Conservation (phyloP, 2,113 vertebrate genomes). For the Onychorhynchus coronatus region DNA sequence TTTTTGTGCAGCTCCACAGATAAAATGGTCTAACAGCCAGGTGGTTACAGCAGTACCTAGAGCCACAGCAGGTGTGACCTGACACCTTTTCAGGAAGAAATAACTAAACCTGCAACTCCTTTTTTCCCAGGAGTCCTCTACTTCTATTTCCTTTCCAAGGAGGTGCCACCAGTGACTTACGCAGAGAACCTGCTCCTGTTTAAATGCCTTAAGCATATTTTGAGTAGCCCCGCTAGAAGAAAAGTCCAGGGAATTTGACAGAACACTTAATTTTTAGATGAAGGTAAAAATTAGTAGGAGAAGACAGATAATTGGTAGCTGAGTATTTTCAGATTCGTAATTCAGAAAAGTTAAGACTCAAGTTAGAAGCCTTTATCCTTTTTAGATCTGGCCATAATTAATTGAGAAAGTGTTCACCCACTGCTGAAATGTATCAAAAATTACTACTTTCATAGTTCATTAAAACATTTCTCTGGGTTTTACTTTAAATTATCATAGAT, state of each 20-base stretch:
- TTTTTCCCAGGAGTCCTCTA: not conserved
- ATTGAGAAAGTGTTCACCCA: not conserved
- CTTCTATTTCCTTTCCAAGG: not conserved
- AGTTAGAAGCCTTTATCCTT: not conserved
- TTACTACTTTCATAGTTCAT: not conserved
- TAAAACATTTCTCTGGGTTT: not conserved
- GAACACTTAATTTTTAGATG: not conserved
- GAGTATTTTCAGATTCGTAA: not conserved
- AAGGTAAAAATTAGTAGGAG: not conserved
- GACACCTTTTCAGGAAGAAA: not conserved
- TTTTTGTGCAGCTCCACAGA: conserved; percentile 8
- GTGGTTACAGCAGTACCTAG: not conserved
- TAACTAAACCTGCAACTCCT: not conserved
- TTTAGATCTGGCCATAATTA: not conserved
- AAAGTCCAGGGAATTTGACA: not conserved
- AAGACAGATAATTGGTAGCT: not conserved
- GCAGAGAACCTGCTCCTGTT: not conserved
- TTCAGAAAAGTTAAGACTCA: not conserved
- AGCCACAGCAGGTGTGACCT: not conserved
- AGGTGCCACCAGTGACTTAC: not conserved
- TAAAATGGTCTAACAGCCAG: not conserved
- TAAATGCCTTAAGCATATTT: not conserved
- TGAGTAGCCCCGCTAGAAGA: not conserved
- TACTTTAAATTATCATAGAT: not conserved
- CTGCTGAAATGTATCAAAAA: not conserved